phyloP scores from a whole-genome alignment of 2,888 invertebrate genomes.

The Machimus atricapillus region DNA sequence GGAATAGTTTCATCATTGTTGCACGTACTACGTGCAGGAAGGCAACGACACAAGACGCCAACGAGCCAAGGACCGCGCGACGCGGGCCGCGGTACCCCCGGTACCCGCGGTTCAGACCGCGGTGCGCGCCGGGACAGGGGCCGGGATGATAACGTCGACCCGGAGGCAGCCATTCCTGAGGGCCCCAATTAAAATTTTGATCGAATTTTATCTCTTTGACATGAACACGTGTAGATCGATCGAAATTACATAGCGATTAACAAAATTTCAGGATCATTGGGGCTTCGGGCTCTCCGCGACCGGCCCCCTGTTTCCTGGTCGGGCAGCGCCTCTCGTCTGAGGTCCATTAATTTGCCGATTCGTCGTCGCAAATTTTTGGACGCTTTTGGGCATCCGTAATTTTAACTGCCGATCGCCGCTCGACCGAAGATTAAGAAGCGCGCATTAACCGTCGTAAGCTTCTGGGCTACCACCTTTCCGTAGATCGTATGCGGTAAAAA shows the following conservation, averaged over 20 bases:
- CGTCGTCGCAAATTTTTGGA: slow-evolving; percentile 23
- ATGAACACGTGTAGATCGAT: slow-evolving; percentile 47
- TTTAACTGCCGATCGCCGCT: neutral
- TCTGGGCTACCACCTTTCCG: neutral
- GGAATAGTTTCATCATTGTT: slow-evolving; percentile 39
- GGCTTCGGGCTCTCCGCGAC: neutral
- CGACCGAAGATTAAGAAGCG: neutral
- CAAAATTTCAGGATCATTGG: slow-evolving; percentile 27
- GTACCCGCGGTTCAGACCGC: neutral
- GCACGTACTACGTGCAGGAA: slow-evolving; percentile 3
- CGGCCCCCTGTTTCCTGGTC: slow-evolving; percentile 9
- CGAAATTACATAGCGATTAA: slow-evolving; percentile 41
- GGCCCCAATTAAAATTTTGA: slow-evolving; percentile 64
- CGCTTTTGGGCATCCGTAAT: slow-evolving; percentile 30
- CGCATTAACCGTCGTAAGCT: slow-evolving; percentile 1
- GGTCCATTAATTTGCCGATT: slow-evolving; percentile 18
- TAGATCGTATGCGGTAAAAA: neutral
- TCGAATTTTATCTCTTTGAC: slow-evolving; percentile 59
- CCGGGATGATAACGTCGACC: slow-evolving; percentile 27
- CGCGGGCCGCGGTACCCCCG: neutral
- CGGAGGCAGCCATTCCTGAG: slow-evolving; percentile 58
- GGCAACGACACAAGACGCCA: slow-evolving; percentile 28
- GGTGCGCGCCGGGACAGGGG: neutral
- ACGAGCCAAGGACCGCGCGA: neutral
- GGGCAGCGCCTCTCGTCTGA: neutral